Percentiles rank a stretch among this genome's conserved stretches.
Evolutionary conservation across 2,113 vertebrate genomes (phyloP).

Genomic region (Toxostoma redivivum): DNA sequence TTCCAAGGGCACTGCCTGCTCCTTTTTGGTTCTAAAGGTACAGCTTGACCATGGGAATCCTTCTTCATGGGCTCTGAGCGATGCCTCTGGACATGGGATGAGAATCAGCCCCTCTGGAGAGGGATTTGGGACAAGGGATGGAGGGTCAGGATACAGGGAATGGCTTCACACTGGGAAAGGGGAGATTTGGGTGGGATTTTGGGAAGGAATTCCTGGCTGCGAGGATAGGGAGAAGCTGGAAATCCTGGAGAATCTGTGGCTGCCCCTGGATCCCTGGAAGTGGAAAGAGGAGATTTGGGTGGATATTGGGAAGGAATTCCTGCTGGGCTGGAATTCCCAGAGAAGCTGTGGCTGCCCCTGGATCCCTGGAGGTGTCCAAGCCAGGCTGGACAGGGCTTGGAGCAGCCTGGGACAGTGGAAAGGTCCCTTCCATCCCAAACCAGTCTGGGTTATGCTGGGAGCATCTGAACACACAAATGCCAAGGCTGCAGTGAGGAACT

Average conservation of each 20-base stretch:
- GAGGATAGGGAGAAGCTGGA: too few relatives aligned
- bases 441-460: not conserved
- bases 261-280: too few relatives aligned
- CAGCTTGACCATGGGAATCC: not conserved
- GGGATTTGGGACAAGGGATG: not conserved
- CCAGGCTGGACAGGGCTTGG: not conserved
- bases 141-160: not conserved
- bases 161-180: not conserved
- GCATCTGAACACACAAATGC: not conserved
- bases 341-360: not conserved
- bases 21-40: not conserved
- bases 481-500: not conserved
- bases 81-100: not conserved
- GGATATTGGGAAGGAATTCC: too few relatives aligned
- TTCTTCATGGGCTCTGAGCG: not conserved
- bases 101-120: not conserved
- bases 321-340: not conserved
- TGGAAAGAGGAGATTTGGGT: too few relatives aligned
- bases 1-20: not conserved
- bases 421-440: not conserved
- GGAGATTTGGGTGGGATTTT: not conserved
- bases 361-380: not conserved
- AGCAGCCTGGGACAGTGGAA: not conserved
- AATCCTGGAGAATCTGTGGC: not conserved
- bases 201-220: not conserved